phyloP scores from a whole-genome alignment of 2,888 invertebrate genomes.

The Vanessa cardui region DNA sequence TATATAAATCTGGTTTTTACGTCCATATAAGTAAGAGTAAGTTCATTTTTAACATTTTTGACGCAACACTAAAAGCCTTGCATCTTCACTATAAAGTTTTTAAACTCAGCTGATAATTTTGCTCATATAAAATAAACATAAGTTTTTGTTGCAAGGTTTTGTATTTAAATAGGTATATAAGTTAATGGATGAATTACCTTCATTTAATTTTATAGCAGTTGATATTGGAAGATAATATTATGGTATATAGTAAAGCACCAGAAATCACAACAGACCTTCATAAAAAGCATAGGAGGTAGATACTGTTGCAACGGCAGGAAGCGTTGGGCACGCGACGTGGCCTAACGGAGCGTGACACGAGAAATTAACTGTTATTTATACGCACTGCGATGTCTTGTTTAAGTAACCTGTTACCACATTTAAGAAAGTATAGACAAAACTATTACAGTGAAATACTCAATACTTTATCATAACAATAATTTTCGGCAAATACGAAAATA shows the following conservation, averaged over 20 bases:
- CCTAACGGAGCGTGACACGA: conserved; percentile 77
- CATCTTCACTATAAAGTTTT: neutral
- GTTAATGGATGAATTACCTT: too few species aligned
- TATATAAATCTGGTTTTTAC: conserved; percentile 31
- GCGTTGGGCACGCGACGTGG: conserved; percentile 70
- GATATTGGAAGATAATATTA: neutral
- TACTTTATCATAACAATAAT: neutral
- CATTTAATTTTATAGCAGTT: too few species aligned
- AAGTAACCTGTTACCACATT: conserved; percentile 38
- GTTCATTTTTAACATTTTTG: conserved; percentile 10
- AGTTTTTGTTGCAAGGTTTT: too few species aligned
- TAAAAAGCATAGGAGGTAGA: conserved; percentile 52
- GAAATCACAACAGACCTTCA: conserved; percentile 43
- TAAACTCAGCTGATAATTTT: too few species aligned
- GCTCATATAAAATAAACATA: too few species aligned
- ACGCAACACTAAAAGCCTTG: neutral
- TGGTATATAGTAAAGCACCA: conserved; percentile 15
- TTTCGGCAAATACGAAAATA: neutral
- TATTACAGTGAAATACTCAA: conserved; percentile 1
- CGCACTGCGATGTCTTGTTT: conserved; percentile 48
- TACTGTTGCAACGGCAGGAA: conserved; percentile 64
- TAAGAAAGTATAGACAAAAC: conserved; percentile 20
- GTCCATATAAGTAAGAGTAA: conserved; percentile 17
- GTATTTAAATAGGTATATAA: too few species aligned
- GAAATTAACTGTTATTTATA: conserved; percentile 81